Percentiles rank a stretch among this genome's conserved stretches.
phyloP scores from a whole-genome alignment of 2,888 invertebrate species.

The Macrosoma leucophasiata region DNA sequence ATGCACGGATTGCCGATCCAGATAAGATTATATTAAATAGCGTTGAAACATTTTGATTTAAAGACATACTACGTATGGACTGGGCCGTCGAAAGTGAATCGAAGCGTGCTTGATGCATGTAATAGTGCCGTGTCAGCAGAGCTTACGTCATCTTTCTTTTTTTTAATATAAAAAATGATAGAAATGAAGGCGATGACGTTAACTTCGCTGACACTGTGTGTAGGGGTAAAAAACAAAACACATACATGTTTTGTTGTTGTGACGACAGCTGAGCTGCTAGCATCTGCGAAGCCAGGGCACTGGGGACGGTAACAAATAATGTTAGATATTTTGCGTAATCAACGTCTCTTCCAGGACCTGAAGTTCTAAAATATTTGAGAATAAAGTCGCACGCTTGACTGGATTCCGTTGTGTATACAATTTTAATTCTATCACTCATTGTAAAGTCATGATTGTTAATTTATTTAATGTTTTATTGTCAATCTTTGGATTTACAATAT shows the following conservation, averaged over 20 bases:
- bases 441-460: too few relatives aligned
- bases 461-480: too few relatives aligned
- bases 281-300: conserved; percentile 98
- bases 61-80: conserved; percentile 64
- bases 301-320: conserved; percentile 82
- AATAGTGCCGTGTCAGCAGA: conserved; percentile 52
- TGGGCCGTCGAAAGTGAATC: conserved; percentile 50
- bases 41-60: conserved; percentile 75
- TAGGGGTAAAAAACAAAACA: conserved; percentile 72
- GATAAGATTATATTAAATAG: conserved; percentile 71
- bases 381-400: conserved; percentile 55
- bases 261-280: conserved; percentile 94
- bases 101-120: conserved; percentile 68
- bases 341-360: conserved; percentile 31
- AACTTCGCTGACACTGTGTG: conserved; percentile 42
- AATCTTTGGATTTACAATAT: too few relatives aligned
- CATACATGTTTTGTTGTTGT: conserved; percentile 96
- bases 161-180: conserved; percentile 6
- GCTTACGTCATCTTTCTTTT: conserved; percentile 43
- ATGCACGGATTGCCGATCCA: conserved; percentile 65
- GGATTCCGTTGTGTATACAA: too few relatives aligned
- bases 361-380: conserved; percentile 24
- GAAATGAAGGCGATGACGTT: conserved; percentile 24
- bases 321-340: conserved; percentile 55
- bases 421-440: too few relatives aligned